phyloP scores from a whole-genome alignment of 2,888 invertebrate genomes.

The Endomychus coccineus region DNA sequence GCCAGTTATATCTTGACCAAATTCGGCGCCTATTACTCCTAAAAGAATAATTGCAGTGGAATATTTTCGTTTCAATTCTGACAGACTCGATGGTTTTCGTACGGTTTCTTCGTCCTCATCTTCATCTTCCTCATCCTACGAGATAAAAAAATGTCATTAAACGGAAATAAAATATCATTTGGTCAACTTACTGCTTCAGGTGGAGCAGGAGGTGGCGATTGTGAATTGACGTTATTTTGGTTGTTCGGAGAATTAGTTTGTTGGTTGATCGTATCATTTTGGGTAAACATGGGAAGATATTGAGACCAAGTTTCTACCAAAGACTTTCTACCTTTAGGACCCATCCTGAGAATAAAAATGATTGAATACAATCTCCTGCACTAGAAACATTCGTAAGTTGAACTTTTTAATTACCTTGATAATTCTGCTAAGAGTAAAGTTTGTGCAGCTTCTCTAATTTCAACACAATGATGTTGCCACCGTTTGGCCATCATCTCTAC shows the following conservation, averaged over 20 bases:
- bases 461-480: slow-evolving; percentile 98
- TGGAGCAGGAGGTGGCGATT: slow-evolving; percentile 21
- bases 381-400: too few relatives aligned
- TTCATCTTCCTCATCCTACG: slow-evolving; percentile 67
- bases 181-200: slow-evolving; percentile 14
- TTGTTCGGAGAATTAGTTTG: slow-evolving; percentile 48
- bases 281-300: slow-evolving; percentile 80
- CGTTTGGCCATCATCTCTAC: slow-evolving; percentile 95
- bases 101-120: slow-evolving; percentile 82
- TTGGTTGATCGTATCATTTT: slow-evolving; percentile 69
- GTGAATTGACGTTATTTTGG: slow-evolving; percentile 44
- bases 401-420: slow-evolving; percentile 30
- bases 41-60: slow-evolving; percentile 94
- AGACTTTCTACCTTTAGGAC: slow-evolving; percentile 83
- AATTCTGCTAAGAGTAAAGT: slow-evolving; percentile 91
- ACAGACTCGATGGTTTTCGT: slow-evolving; percentile 75
- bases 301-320: slow-evolving; percentile 96
- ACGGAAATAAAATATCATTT: background rate
- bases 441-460: slow-evolving; percentile 95
- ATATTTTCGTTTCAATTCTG: slow-evolving; percentile 86
- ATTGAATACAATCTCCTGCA: slow-evolving; percentile 5
- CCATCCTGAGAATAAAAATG: slow-evolving; percentile 50
- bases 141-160: background rate
- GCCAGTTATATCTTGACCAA: slow-evolving; percentile 86
- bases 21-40: slow-evolving; percentile 97